A percentile compares a stretch with the other conserved stretches of the same genome.
Evolutionary conservation across 2,113 vertebrate species (phyloP).

Genomic region (Corythoichthys intestinalis): DNA sequence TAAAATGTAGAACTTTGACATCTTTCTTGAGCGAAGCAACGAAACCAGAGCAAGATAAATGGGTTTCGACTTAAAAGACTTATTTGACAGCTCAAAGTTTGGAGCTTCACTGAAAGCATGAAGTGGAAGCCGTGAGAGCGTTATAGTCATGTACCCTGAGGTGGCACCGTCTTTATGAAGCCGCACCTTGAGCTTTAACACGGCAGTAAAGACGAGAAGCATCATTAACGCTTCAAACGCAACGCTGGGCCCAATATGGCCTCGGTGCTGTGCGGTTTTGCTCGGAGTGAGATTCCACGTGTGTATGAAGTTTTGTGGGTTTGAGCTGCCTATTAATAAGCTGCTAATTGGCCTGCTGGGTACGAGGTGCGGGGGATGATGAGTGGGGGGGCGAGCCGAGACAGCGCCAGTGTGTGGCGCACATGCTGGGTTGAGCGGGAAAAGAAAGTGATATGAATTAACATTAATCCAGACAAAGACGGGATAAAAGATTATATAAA

Average conservation of each 20-base stretch:
- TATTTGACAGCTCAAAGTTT: constrained; percentile 61
- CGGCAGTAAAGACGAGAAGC: constrained; percentile 58
- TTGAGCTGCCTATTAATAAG: constrained; percentile 62
- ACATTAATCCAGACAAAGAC: not conserved
- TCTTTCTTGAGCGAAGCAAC: constrained; percentile 43
- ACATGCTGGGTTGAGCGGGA: constrained; percentile 17
- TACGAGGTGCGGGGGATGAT: constrained; percentile 37
- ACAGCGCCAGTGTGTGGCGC: constrained; percentile 34
- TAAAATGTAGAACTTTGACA: constrained; percentile 60
- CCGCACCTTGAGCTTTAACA: constrained; percentile 64
- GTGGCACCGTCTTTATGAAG: constrained; percentile 64
- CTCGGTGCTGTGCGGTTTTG: constrained; percentile 47
- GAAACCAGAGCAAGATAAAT: constrained; percentile 51
- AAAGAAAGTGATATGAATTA: constrained; percentile 31
- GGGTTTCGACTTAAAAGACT: constrained; percentile 48
- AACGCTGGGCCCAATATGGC: constrained; percentile 37
- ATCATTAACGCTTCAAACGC: constrained; percentile 72
- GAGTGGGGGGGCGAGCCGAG: constrained; percentile 35
- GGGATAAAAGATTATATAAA: not conserved
- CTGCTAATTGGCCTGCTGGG: constrained; percentile 72
- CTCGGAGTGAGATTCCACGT: constrained; percentile 22
- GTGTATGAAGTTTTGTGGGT: constrained; percentile 51
- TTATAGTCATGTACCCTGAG: constrained; percentile 35
- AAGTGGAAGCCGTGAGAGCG: constrained; percentile 28
- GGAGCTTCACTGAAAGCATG: constrained; percentile 57